Evolutionary conservation across 2,888 invertebrate species (phyloP).

Genomic region (Teinopalpus imperialis): DNA sequence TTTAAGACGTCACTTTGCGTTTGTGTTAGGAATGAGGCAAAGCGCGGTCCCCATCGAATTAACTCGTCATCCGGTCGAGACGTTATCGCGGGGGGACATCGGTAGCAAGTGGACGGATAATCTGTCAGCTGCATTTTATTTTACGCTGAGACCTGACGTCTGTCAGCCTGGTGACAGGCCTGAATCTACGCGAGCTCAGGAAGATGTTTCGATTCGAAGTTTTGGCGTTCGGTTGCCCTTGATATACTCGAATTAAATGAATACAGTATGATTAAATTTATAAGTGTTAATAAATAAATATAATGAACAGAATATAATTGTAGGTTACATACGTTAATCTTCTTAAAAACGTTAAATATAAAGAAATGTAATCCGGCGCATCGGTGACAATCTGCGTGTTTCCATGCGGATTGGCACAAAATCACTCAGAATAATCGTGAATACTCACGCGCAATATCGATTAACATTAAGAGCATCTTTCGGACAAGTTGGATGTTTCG

Average conservation of each 20-base stretch:
- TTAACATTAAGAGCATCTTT: no score
- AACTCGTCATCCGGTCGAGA: conserved; percentile 61
- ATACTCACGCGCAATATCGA: no score
- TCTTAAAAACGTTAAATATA: no score
- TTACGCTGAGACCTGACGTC: conserved; percentile 44
- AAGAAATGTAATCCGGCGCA: no score
- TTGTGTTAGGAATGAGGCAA: conserved; percentile 50
- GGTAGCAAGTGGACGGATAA: conserved; percentile 52
- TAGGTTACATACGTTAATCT: no score
- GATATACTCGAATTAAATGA: conserved; percentile 3
- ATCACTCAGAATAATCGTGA: no score
- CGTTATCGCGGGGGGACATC: conserved; percentile 64
- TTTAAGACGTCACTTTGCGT: conserved; percentile 49
- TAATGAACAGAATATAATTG: no score
- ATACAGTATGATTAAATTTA: no score
- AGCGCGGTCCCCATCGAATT: conserved; percentile 65
- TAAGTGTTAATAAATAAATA: no score
- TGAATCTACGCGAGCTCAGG: conserved; percentile 12
- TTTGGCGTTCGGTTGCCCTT: conserved; percentile 4
- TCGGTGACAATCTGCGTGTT: no score
- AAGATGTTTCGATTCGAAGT: conserved; percentile 14
- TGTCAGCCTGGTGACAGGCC: conserved; percentile 27
- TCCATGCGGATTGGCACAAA: no score
- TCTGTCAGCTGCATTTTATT: conserved; percentile 55
- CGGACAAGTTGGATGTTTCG: no score